These are phyloP conservation scores for Numenius phaeopus DNA, from an alignment of 2,797 vertebrate species.

Conservation along the genomic window DNA sequence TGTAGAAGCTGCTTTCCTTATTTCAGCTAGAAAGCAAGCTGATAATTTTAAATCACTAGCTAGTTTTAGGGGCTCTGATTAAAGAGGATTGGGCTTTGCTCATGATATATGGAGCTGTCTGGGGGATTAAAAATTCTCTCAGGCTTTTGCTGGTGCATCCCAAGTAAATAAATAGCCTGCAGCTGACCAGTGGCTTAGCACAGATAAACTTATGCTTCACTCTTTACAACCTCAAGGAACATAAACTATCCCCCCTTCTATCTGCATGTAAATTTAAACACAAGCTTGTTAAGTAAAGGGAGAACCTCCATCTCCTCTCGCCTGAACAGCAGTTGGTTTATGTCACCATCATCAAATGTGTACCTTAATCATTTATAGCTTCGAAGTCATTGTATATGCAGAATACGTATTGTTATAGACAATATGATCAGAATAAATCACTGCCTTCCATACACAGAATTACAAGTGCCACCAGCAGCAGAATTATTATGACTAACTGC, in stretches of 20 bases:
- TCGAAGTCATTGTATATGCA: neutral
- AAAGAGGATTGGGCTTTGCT: constrained; percentile 49
- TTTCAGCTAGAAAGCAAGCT: constrained; percentile 29
- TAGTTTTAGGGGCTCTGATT: constrained; percentile 56
- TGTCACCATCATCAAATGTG: neutral
- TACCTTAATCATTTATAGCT: neutral
- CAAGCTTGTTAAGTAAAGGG: neutral
- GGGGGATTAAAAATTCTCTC: constrained; percentile 48
- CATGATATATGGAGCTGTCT: constrained; percentile 36
- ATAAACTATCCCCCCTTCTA: neutral
- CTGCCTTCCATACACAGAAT: neutral
- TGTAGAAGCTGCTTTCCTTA: constrained; percentile 36
- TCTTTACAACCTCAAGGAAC: neutral
- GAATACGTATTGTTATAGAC: neutral
- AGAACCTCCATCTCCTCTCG: neutral
- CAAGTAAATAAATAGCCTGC: constrained; percentile 30
- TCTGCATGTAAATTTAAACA: neutral
- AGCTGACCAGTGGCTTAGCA: constrained; percentile 19
- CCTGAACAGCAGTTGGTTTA: constrained; percentile 1
- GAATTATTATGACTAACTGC: neutral
- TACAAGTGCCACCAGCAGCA: neutral
- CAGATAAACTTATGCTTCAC: neutral
- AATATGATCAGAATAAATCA: constrained; percentile 39
- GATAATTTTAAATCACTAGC: constrained; percentile 55
- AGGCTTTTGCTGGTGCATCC: constrained; percentile 9